Conservation (phyloP, 53 echinoderm and acorn worm genomes). For the Echinarachnius parma region DNA sequence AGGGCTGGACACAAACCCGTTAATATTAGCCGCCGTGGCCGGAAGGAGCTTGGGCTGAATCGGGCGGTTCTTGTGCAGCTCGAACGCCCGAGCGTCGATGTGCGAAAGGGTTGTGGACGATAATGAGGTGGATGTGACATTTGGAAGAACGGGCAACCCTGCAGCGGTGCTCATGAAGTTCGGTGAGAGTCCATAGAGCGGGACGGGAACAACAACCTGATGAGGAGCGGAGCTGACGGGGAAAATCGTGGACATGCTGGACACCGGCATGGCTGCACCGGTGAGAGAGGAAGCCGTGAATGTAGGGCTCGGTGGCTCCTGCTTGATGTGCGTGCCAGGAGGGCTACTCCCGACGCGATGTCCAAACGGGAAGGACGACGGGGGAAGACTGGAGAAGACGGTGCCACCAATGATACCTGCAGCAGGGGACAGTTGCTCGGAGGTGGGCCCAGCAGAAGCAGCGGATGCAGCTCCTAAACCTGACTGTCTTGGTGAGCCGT, state of each 20-base stretch:
- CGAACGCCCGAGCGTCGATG: slow-evolving; percentile 1
- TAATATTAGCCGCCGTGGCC: slow-evolving; percentile 7
- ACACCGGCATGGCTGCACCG: slow-evolving; percentile 34
- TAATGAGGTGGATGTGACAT: slow-evolving; percentile 15
- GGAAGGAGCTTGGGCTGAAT: slow-evolving; percentile 34
- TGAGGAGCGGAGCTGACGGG: not conserved
- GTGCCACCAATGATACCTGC: slow-evolving; percentile 1
- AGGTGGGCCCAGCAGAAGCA: not conserved
- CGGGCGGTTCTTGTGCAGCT: slow-evolving; percentile 23
- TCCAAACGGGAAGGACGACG: slow-evolving; percentile 26
- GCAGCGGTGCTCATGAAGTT: slow-evolving; percentile 36
- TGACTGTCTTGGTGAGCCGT: not conserved
- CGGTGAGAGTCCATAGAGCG: slow-evolving; percentile 13
- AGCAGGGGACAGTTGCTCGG: slow-evolving; percentile 4
- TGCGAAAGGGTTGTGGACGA: slow-evolving; percentile 8
- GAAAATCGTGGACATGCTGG: slow-evolving; percentile 8
- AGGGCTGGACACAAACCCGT: slow-evolving; percentile 1
- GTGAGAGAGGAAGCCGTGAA: slow-evolving; percentile 4
- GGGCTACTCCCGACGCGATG: slow-evolving; percentile 44
- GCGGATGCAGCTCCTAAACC: not conserved
- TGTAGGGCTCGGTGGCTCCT: slow-evolving; percentile 34
- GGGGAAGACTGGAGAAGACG: slow-evolving; percentile 22
- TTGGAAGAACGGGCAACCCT: slow-evolving; percentile 11
- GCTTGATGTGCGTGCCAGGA: slow-evolving; percentile 30
- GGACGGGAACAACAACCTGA: slow-evolving; percentile 36